A percentile compares a stretch with the other conserved stretches of the same genome.
phyloP scores from a whole-genome alignment of 2,888 invertebrate species.

The Spodoptera exigua region DNA sequence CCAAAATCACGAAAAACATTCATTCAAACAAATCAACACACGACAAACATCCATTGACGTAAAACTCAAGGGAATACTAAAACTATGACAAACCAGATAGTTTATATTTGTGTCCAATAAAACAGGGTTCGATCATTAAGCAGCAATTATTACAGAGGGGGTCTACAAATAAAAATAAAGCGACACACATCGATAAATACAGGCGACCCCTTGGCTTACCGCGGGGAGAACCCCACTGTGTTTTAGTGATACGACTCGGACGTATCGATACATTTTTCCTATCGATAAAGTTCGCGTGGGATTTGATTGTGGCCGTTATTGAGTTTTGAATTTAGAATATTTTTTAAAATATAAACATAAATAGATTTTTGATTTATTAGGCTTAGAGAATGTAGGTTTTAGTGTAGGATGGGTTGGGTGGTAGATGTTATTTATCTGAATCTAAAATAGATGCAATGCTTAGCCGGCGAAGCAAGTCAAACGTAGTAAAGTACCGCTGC shows the following conservation, averaged over 20 bases:
- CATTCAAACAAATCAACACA: too few relatives aligned
- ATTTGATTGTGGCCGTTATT: constrained; percentile 62
- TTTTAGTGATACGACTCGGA: constrained; percentile 69
- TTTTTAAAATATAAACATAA: not conserved
- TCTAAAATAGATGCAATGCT: too few relatives aligned
- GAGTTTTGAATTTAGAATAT: not conserved
- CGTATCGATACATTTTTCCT: constrained; percentile 25
- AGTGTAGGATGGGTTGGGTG: too few relatives aligned
- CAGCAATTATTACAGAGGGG: constrained; percentile 79
- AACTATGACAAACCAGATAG: constrained; percentile 9
- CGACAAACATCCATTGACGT: not conserved
- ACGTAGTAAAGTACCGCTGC: too few relatives aligned
- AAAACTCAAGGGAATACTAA: constrained; percentile 6
- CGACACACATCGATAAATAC: constrained; percentile 81
- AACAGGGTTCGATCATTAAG: constrained; percentile 74
- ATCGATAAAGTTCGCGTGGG: constrained; percentile 65
- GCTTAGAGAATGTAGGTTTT: too few relatives aligned
- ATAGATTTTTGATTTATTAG: too few relatives aligned
- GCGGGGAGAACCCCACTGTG: constrained; percentile 70
- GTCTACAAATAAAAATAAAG: constrained; percentile 81
- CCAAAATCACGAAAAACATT: too few relatives aligned
- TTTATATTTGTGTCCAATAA: constrained; percentile 42
- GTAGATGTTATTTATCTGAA: too few relatives aligned
- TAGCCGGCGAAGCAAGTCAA: too few relatives aligned
- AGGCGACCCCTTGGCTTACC: constrained; percentile 74